Evolutionary conservation across 2,797 vertebrate species (phyloP).

Genomic region (Molossus molossus): DNA sequence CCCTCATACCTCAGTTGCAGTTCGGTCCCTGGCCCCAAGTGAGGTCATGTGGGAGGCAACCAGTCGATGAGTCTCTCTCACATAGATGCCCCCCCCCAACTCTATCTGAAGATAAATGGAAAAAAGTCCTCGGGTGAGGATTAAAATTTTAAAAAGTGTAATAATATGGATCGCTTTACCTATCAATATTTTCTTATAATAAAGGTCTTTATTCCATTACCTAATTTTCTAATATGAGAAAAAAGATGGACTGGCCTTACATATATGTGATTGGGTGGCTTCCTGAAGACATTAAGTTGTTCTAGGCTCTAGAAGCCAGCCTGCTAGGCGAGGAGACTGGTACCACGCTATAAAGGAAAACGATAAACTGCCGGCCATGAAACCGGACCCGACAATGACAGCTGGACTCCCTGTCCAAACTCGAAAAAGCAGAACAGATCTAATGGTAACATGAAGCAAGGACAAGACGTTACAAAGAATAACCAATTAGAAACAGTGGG

Average conservation of each 20-base stretch:
- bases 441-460: neutral
- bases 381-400: neutral
- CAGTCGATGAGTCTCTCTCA: too few relatives aligned
- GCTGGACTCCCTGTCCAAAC: neutral
- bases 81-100: too few relatives aligned
- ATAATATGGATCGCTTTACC: neutral
- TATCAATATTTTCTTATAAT: conserved; percentile 21
- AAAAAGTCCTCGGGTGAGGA: too few relatives aligned
- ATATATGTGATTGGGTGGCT: neutral
- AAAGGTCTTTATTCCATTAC: conserved; percentile 18
- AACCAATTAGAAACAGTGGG: neutral
- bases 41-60: too few relatives aligned
- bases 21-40: too few relatives aligned
- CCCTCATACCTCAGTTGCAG: too few relatives aligned
- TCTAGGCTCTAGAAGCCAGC: neutral
- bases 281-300: neutral
- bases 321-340: neutral
- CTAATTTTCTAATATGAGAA: neutral
- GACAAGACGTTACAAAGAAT: conserved; percentile 9
- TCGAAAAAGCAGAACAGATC: neutral
- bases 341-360: neutral
- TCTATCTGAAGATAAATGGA: too few relatives aligned
- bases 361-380: neutral
- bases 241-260: neutral
- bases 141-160: neutral